These are phyloP conservation scores for Orestias chungarensis DNA, from an alignment of 2,797 vertebrate genomes.

Conservation along the genomic window DNA sequence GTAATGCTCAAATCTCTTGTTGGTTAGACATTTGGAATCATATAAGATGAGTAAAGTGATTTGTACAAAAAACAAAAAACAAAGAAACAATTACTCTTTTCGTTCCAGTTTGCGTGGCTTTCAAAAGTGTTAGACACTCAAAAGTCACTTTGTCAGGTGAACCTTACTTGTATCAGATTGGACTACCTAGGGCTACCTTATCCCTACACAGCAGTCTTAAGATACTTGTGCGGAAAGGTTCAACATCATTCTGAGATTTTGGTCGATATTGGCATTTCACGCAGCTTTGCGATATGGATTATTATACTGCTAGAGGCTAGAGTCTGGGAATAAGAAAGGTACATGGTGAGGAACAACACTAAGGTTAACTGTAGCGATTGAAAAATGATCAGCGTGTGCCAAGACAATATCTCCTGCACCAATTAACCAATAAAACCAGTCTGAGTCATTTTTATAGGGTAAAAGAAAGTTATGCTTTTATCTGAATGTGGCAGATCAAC, in stretches of 20 bases:
- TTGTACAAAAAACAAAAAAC: background rate
- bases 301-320: background rate
- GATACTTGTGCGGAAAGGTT: background rate
- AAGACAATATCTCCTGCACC: background rate
- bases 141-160: background rate
- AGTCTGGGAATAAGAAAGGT: background rate
- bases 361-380: background rate
- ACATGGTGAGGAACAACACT: background rate
- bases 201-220: background rate
- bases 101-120: background rate
- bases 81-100: background rate
- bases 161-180: background rate
- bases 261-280: background rate
- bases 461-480: background rate
- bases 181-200: too few relatives aligned
- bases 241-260: background rate
- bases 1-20: background rate
- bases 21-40: background rate
- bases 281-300: background rate
- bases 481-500: background rate
- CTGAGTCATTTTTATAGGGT: background rate
- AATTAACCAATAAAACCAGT: background rate
- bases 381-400: background rate
- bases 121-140: background rate
- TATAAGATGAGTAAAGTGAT: background rate